Conservation (phyloP, 2,113 vertebrate species). For the Rhinopithecus roxellana region DNA sequence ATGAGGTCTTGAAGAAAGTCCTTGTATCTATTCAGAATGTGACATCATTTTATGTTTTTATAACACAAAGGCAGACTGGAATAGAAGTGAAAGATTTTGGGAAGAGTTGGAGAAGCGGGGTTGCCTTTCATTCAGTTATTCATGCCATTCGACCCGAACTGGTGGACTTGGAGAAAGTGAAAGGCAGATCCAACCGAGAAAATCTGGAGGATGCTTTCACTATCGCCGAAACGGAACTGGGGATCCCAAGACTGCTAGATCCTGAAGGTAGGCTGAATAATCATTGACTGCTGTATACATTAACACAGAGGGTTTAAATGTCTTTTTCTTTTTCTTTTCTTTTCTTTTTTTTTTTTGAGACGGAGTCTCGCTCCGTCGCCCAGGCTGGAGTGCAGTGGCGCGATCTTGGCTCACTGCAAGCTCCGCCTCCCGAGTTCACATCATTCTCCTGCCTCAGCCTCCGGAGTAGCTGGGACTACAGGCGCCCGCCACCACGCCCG, state of each 20-base stretch:
- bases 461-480: too few species aligned
- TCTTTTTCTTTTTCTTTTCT: too few species aligned
- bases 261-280: conserved; percentile 89
- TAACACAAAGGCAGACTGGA: conserved; percentile 86
- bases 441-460: too few species aligned
- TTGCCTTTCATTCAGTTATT: conserved; percentile 96
- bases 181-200: conserved; percentile 88
- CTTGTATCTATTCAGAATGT: neutral
- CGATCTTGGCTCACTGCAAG: too few species aligned
- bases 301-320: neutral
- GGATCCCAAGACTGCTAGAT: conserved; percentile 95
- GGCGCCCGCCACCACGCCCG: too few species aligned
- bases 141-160: conserved; percentile 93
- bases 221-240: conserved; percentile 93
- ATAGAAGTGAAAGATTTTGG: conserved; percentile 97
- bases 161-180: conserved; percentile 92
- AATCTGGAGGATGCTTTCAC: conserved; percentile 96
- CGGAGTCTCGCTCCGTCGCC: too few species aligned
- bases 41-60: neutral
- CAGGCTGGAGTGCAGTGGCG: too few species aligned
- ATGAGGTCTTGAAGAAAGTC: neutral
- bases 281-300: accelerated
- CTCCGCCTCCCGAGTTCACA: too few species aligned
- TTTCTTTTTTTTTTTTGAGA: too few species aligned
- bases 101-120: conserved; percentile 94